These are phyloP conservation scores for Tokudaia muenninki DNA, from an alignment of 2,797 vertebrate genomes.

Conservation along the genomic window DNA sequence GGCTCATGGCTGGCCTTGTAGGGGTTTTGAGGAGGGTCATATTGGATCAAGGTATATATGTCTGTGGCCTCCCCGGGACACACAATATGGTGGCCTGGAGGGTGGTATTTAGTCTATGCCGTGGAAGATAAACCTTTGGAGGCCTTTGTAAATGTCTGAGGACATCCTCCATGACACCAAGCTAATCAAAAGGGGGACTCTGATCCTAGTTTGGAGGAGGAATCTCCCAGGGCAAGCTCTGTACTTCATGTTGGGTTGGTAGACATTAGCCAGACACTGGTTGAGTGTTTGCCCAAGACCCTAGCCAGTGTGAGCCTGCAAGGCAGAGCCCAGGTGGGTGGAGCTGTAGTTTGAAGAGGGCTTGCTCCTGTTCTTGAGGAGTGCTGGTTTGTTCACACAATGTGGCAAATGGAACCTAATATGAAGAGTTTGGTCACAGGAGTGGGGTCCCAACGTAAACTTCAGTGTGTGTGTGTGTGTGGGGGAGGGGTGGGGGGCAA, in stretches of 20 bases:
- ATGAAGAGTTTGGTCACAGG: background rate
- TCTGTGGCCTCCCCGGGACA: background rate
- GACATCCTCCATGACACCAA: background rate
- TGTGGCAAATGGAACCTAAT: background rate
- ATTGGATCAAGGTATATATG: background rate
- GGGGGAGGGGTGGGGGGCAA: no score
- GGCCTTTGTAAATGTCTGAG: background rate
- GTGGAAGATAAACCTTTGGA: background rate
- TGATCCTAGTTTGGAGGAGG: background rate
- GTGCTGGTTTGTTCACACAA: no score
- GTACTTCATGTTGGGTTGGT: background rate
- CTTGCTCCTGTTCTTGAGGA: background rate
- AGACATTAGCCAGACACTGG: background rate
- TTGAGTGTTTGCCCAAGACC: background rate
- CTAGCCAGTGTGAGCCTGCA: background rate
- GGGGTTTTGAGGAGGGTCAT: background rate
- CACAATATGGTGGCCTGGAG: background rate
- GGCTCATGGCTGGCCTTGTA: background rate
- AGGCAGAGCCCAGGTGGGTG: background rate
- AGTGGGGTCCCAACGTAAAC: background rate
- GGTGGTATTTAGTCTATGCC: background rate
- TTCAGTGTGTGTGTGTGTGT: no score
- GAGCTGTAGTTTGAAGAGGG: background rate
- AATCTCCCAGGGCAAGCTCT: background rate
- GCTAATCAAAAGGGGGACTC: accelerated